Conservation (phyloP, 1,140 invertebrate species). For the Procambarus clarkii region DNA sequence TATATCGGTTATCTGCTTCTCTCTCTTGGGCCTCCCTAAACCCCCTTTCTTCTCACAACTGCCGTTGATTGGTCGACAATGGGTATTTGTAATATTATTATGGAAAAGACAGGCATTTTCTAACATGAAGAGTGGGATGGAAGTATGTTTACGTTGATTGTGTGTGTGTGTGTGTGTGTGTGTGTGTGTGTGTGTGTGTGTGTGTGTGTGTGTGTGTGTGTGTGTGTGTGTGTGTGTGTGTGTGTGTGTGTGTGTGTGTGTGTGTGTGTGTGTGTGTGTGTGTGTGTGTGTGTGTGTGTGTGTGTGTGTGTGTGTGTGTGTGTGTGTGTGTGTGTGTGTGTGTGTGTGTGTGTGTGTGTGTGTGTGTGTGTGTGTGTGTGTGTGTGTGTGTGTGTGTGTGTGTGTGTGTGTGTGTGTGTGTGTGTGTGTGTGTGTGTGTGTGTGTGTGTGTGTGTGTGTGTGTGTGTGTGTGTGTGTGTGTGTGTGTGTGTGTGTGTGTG, state of each 20-base stretch:
- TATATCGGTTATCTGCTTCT: background rate
- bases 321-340: background rate
- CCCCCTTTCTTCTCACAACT: background rate
- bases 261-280: conserved; percentile 22
- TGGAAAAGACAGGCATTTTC: background rate
- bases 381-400: conserved; percentile 25
- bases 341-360: background rate
- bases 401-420: conserved; percentile 15
- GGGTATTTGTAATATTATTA: background rate
- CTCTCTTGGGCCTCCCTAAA: too few species aligned
- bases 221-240: conserved; percentile 27
- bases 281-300: conserved; percentile 3
- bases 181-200: background rate
- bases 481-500: too few species aligned
- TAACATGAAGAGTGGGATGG: too few species aligned
- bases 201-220: conserved; percentile 31
- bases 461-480: too few species aligned
- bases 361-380: conserved; percentile 17
- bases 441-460: too few species aligned
- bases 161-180: too few species aligned
- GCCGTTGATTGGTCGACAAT: background rate
- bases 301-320: too few species aligned
- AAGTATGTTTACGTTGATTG: too few species aligned
- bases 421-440: too few species aligned
- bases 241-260: conserved; percentile 28